Evolutionary conservation across 2,797 vertebrate genomes (phyloP).

Genomic region (Hapalemur alaotrensis): DNA sequence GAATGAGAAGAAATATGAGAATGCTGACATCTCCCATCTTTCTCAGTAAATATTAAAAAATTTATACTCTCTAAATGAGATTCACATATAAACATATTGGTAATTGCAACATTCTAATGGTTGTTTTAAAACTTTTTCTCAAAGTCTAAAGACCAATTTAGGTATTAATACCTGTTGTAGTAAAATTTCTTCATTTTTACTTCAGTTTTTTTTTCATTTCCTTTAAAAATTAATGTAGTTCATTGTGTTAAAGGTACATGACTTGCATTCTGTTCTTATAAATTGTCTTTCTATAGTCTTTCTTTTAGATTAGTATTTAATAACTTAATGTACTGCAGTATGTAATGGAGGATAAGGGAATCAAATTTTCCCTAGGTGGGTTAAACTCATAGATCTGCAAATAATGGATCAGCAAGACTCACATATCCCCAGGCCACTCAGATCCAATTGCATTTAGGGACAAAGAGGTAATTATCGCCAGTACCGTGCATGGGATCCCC

Average conservation of each 20-base stretch:
- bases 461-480: background rate
- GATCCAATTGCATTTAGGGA: background rate
- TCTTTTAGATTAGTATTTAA: background rate
- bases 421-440: background rate
- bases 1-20: background rate
- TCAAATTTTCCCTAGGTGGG: background rate
- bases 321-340: background rate
- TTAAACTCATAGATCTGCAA: background rate
- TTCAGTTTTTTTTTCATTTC: background rate
- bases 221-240: background rate
- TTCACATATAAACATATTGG: background rate
- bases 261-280: background rate
- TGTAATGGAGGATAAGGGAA: background rate
- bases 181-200: background rate
- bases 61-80: background rate
- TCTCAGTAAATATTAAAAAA: background rate
- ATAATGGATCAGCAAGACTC: background rate
- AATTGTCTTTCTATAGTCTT: background rate
- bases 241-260: background rate
- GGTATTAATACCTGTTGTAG: background rate
- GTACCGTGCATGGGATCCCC: background rate
- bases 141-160: background rate
- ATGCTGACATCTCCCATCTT: background rate
- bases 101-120: background rate
- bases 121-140: background rate